phyloP scores from a whole-genome alignment of 2,888 invertebrate species.

The Ferrisia virgata region DNA sequence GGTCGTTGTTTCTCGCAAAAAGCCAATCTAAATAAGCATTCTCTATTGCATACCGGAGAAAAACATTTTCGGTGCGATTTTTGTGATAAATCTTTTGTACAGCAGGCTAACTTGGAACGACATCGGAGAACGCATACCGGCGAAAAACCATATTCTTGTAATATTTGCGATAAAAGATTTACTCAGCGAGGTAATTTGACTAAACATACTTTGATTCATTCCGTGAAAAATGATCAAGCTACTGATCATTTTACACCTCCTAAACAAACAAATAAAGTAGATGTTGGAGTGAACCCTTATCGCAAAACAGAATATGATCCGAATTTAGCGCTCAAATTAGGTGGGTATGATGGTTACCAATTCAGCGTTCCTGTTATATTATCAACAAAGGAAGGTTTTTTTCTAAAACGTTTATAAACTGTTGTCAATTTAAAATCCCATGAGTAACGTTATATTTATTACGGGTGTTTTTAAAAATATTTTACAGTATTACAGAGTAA shows the following conservation, averaged over 20 bases:
- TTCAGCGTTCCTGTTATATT: constrained; percentile 25
- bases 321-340: constrained; percentile 17
- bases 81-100: constrained; percentile 50
- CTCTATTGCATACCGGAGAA: constrained; percentile 49
- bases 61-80: constrained; percentile 49
- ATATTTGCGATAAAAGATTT: constrained; percentile 49
- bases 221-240: not conserved
- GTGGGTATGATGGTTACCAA: constrained; percentile 35
- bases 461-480: not conserved
- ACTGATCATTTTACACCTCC: not conserved
- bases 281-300: not conserved
- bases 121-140: constrained; percentile 50
- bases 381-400: constrained; percentile 29
- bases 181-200: constrained; percentile 49
- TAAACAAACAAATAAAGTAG: not conserved
- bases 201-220: constrained; percentile 49
- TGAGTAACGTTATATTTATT: not conserved
- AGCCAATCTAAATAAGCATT: constrained; percentile 49
- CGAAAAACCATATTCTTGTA: constrained; percentile 50
- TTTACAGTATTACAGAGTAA: not conserved
- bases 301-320: not conserved
- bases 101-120: constrained; percentile 50
- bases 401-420: constrained; percentile 25
- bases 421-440: not conserved
- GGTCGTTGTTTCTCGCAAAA: constrained; percentile 50